phyloP scores from a whole-genome alignment of 2,888 invertebrate genomes.

The Drepanosiphum platanoidis region DNA sequence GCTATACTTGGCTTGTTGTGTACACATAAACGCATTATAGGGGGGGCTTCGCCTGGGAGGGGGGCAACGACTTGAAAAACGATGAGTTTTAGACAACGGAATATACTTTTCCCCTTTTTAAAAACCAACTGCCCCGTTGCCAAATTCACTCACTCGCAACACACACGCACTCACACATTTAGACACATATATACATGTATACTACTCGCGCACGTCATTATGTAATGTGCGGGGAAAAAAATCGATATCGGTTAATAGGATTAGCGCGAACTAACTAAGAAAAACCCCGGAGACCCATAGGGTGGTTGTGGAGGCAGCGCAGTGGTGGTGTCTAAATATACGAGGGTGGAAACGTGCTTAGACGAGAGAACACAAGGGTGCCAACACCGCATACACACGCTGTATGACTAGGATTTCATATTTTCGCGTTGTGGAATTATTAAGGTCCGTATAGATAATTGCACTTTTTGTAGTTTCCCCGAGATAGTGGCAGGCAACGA shows the following conservation, averaged over 20 bases:
- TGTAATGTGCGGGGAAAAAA: conserved; percentile 59
- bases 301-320: conserved; percentile 15
- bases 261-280: conserved; percentile 62
- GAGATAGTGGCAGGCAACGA: neutral
- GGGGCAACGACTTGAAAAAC: conserved; percentile 1
- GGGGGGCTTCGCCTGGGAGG: neutral
- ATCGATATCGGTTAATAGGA: conserved; percentile 62
- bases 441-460: conserved; percentile 4
- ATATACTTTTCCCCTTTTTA: conserved; percentile 57
- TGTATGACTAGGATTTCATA: conserved; percentile 49
- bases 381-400: conserved; percentile 32
- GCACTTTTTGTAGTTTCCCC: neutral
- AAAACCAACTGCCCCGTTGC: conserved; percentile 56
- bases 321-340: conserved; percentile 56
- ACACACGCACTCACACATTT: conserved; percentile 2
- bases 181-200: neutral
- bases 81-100: conserved; percentile 2
- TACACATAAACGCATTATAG: neutral
- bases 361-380: conserved; percentile 59
- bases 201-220: conserved; percentile 52
- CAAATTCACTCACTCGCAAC: conserved; percentile 43
- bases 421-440: conserved; percentile 29
- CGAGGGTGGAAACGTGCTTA: conserved; percentile 60
- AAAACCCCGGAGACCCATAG: conserved; percentile 56
- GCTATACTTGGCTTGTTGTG: neutral